A percentile compares a stretch with the other conserved stretches of the same genome.
Evolutionary conservation across 2,113 vertebrate genomes (phyloP).

Genomic region (Smithornis capensis): DNA sequence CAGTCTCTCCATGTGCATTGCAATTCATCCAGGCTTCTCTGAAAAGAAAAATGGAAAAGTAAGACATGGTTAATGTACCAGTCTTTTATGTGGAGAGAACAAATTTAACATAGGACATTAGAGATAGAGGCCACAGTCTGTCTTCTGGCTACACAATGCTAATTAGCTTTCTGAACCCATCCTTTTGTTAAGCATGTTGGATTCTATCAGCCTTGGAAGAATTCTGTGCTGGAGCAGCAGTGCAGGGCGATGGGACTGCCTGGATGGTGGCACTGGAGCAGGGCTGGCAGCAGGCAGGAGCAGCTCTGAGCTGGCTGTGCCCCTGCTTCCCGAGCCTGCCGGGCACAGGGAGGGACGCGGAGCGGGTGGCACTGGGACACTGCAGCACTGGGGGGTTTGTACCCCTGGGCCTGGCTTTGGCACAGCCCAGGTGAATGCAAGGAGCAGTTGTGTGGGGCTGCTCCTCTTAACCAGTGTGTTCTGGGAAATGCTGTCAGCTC

Average conservation of each 20-base stretch:
- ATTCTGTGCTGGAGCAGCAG: background rate
- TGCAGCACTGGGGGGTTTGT: background rate
- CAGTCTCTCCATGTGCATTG: constrained; percentile 32
- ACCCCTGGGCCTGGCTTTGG: background rate
- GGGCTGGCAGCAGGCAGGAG: background rate
- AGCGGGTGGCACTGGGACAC: background rate
- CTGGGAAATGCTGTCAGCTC: background rate
- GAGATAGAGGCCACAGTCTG: background rate
- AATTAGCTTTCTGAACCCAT: background rate
- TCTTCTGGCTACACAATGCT: background rate
- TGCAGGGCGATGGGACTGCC: background rate
- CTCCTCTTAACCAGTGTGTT: background rate
- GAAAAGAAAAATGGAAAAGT: constrained; percentile 57
- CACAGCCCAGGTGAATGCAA: background rate
- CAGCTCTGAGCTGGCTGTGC: background rate
- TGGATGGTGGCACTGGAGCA: background rate
- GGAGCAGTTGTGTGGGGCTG: background rate
- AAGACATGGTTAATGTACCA: constrained; percentile 54
- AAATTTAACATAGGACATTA: constrained; percentile 36
- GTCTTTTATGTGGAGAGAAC: constrained; percentile 42
- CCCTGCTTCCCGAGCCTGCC: background rate
- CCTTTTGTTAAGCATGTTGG: background rate
- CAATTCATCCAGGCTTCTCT: constrained; percentile 62
- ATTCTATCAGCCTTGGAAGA: background rate
- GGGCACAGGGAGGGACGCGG: background rate